A percentile compares a stretch with the other conserved stretches of the same genome.
phyloP scores from a whole-genome alignment of 2,113 vertebrate genomes.

The Aythya baeri region DNA sequence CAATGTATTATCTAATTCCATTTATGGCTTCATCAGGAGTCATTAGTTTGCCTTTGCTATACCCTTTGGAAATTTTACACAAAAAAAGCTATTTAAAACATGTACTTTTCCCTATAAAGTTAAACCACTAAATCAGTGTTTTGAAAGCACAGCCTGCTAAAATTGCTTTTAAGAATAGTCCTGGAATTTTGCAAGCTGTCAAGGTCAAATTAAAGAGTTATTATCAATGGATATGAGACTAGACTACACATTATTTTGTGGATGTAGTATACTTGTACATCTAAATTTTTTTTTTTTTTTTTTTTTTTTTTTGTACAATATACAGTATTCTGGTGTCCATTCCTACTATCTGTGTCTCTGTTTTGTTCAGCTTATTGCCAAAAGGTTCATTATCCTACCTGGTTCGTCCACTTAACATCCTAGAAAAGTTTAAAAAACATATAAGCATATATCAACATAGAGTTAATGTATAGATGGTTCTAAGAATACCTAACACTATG shows the following conservation, averaged over 20 bases:
- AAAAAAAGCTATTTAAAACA: background rate
- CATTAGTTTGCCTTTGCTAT: conserved; percentile 33
- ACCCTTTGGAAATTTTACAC: background rate
- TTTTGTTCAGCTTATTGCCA: background rate
- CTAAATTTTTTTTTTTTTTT: background rate
- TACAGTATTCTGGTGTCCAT: background rate
- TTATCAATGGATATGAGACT: background rate
- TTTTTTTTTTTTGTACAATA: background rate
- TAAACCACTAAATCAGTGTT: background rate
- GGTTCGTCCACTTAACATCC: background rate
- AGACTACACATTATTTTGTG: background rate
- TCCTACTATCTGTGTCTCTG: background rate
- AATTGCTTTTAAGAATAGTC: conserved; percentile 1
- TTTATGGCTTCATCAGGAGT: conserved; percentile 2
- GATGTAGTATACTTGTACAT: background rate
- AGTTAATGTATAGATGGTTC: background rate
- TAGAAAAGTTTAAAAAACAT: background rate
- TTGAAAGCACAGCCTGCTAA: background rate
- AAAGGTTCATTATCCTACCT: background rate
- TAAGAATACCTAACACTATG: background rate
- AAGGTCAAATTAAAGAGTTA: background rate
- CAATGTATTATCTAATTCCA: conserved; percentile 27
- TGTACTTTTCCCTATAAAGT: background rate
- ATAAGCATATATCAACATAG: no score
- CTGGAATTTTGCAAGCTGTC: conserved; percentile 4